Conservation (phyloP, 2,888 invertebrate species). For the Drosophila neotestacea region DNA sequence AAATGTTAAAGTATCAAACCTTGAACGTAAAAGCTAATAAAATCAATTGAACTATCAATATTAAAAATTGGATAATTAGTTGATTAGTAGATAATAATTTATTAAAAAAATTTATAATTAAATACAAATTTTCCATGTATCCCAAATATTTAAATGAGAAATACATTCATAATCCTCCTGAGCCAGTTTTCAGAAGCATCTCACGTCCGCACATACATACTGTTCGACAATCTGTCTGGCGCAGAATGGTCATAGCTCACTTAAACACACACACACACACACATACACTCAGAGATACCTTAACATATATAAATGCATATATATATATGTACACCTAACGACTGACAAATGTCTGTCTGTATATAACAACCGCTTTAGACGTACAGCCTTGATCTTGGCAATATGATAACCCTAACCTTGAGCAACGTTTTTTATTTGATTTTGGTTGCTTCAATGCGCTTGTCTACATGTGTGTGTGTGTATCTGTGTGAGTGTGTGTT, state of each 20-base stretch:
- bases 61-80: not conserved
- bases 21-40: slow-evolving; percentile 12
- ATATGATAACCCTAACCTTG: slow-evolving; percentile 84
- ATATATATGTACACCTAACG: slow-evolving; percentile 20
- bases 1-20: slow-evolving; percentile 18
- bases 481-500: slow-evolving; percentile 16
- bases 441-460: slow-evolving; percentile 36
- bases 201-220: slow-evolving; percentile 49
- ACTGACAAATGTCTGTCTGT: slow-evolving; percentile 69
- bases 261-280: slow-evolving; percentile 23
- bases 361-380: slow-evolving; percentile 55
- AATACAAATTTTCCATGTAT: not conserved
- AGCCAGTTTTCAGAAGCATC: slow-evolving; percentile 55
- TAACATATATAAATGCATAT: not conserved
- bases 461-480: slow-evolving; percentile 18
- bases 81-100: too few species aligned
- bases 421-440: slow-evolving; percentile 75
- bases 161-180: slow-evolving; percentile 37
- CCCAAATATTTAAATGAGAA: slow-evolving; percentile 35
- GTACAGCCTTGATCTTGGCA: slow-evolving; percentile 82
- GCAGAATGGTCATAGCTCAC: slow-evolving; percentile 33
- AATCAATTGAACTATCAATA: not conserved
- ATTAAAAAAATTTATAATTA: not conserved
- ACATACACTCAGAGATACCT: not conserved
- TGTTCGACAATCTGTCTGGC: slow-evolving; percentile 75